Conservation (phyloP, 2,888 invertebrate species). For the Celastrina argiolus region DNA sequence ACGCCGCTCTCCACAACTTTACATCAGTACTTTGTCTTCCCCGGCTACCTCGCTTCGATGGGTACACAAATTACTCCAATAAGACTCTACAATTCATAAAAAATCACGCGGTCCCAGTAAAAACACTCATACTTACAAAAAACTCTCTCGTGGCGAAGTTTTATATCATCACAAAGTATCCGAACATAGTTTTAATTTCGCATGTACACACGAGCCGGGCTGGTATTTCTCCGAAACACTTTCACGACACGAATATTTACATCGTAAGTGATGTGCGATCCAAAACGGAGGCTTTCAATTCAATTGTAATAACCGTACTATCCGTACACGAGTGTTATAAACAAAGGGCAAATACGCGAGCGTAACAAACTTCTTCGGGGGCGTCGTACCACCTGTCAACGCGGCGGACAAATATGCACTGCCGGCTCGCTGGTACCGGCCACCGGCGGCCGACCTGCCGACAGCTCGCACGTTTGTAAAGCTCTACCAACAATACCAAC, state of each 20-base stretch:
- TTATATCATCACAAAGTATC: constrained; percentile 48
- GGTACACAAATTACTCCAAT: constrained; percentile 36
- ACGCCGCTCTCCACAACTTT: constrained; percentile 31
- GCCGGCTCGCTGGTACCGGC: constrained; percentile 48
- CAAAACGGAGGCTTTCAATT: constrained; percentile 32
- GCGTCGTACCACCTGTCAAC: constrained; percentile 66
- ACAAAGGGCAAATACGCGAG: constrained; percentile 67
- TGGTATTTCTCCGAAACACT: constrained; percentile 61
- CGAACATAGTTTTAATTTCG: constrained; percentile 61
- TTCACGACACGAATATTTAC: constrained; percentile 68
- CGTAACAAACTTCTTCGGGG: constrained; percentile 52
- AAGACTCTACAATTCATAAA: constrained; percentile 25
- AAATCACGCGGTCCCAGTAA: constrained; percentile 22
- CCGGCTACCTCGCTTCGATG: constrained; percentile 37
- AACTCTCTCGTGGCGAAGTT: constrained; percentile 24
- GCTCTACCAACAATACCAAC: background rate
- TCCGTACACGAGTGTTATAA: constrained; percentile 57
- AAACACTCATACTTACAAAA: constrained; percentile 35
- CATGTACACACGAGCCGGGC: constrained; percentile 63
- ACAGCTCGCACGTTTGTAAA: constrained; percentile 48
- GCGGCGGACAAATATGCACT: constrained; percentile 67
- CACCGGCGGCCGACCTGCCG: constrained; percentile 43
- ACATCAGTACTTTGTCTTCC: constrained; percentile 30
- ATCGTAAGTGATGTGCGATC: constrained; percentile 40
- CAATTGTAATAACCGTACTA: constrained; percentile 1